Percentiles rank a stretch among this genome's conserved stretches.
Conservation (phyloP, 2,888 invertebrate species). For the Chromoteleia sp. region DNA sequence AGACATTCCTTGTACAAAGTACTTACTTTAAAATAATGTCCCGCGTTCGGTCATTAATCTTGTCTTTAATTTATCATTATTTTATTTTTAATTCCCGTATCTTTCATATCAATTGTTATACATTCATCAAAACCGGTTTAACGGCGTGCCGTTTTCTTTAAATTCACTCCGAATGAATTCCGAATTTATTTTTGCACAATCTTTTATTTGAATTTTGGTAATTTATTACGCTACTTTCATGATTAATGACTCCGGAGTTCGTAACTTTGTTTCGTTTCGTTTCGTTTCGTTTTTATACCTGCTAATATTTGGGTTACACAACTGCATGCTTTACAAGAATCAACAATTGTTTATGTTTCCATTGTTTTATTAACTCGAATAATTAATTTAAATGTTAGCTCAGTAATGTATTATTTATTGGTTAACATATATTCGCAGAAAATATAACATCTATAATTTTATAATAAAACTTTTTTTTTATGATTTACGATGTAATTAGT, state of each 20-base stretch:
- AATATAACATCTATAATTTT: not conserved
- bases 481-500: too few relatives aligned
- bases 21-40: slow-evolving; percentile 31
- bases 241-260: slow-evolving; percentile 31
- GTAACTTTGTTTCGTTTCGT: slow-evolving; percentile 13
- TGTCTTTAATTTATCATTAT: slow-evolving; percentile 42
- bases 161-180: slow-evolving; percentile 18
- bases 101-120: slow-evolving; percentile 35
- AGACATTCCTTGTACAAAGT: slow-evolving; percentile 17
- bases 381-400: not conserved
- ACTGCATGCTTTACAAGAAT: slow-evolving; percentile 14
- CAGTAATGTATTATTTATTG: not conserved
- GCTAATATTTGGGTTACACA: slow-evolving; percentile 24
- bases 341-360: slow-evolving; percentile 4
- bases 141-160: slow-evolving; percentile 1
- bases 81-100: slow-evolving; percentile 16
- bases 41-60: slow-evolving; percentile 27
- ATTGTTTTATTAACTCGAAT: slow-evolving; percentile 4
- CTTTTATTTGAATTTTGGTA: slow-evolving; percentile 34
- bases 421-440: too few relatives aligned
- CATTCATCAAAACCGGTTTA: slow-evolving; percentile 26
- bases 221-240: slow-evolving; percentile 32
- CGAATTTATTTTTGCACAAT: slow-evolving; percentile 35
- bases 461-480: not conserved
- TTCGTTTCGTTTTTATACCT: slow-evolving; percentile 12